These are phyloP conservation scores for Himalopsyche tibetana DNA, from an alignment of 2,888 invertebrate species.

Conservation along the genomic window DNA sequence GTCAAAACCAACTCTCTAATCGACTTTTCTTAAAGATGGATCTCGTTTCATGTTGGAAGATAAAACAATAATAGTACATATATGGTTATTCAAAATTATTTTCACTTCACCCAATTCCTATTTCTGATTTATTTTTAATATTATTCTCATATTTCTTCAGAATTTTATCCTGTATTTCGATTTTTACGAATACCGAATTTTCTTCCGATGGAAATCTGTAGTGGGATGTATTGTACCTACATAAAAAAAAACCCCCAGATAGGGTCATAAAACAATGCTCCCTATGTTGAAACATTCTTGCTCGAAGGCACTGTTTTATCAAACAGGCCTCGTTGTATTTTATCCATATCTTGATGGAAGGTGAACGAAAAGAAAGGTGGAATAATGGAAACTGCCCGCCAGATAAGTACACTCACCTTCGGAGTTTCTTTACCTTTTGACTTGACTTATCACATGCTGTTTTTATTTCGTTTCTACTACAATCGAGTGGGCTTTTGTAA, in stretches of 20 bases:
- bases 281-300: slow-evolving; percentile 12
- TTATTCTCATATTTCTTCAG: no score
- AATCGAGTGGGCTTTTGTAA: not conserved
- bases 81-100: no score
- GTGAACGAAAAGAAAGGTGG: slow-evolving; percentile 28
- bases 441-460: slow-evolving; percentile 2
- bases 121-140: no score
- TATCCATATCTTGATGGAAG: slow-evolving; percentile 31
- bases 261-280: slow-evolving; percentile 3
- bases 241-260: not conserved
- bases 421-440: slow-evolving; percentile 22
- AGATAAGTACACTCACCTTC: slow-evolving; percentile 3
- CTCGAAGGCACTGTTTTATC: slow-evolving; percentile 18
- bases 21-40: no score
- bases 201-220: not conserved
- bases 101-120: no score
- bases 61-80: no score
- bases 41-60: no score
- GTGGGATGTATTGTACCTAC: not conserved
- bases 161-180: not conserved
- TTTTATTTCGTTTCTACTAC: not conserved
- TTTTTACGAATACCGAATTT: slow-evolving; percentile 18
- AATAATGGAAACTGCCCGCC: slow-evolving; percentile 16
- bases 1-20: no score
- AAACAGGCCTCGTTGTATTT: slow-evolving; percentile 17